phyloP scores from a whole-genome alignment of 2,797 vertebrate genomes.

The Chrosomus eos region DNA sequence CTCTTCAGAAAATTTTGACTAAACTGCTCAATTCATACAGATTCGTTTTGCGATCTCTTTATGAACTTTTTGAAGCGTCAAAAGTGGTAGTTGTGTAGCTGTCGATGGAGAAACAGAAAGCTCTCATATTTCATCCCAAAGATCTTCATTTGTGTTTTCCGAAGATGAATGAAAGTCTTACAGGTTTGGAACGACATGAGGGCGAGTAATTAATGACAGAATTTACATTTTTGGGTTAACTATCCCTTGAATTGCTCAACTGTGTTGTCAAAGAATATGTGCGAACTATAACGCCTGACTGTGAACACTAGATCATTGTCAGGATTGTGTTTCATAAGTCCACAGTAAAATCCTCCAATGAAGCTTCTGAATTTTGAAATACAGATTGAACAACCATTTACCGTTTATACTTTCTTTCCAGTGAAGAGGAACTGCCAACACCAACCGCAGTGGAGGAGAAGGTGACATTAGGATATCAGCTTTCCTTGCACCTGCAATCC shows the following conservation, averaged over 20 bases:
- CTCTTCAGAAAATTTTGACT: too few relatives aligned
- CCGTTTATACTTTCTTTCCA: slow-evolving; percentile 66
- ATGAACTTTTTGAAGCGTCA: too few relatives aligned
- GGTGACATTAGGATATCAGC: slow-evolving; percentile 70
- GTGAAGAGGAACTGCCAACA: slow-evolving; percentile 85
- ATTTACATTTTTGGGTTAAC: too few relatives aligned
- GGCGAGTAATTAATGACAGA: too few relatives aligned
- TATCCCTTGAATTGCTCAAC: background rate
- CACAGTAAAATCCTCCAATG: background rate
- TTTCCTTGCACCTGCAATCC: background rate
- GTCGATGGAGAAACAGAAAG: too few relatives aligned
- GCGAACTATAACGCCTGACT: background rate
- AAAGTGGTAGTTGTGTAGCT: too few relatives aligned
- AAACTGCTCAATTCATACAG: too few relatives aligned
- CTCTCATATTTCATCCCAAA: too few relatives aligned
- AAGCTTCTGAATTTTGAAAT: background rate
- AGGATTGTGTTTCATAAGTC: background rate
- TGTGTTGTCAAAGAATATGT: background rate
- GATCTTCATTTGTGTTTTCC: too few relatives aligned
- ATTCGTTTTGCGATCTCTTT: too few relatives aligned
- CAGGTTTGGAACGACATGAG: too few relatives aligned
- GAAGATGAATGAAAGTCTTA: too few relatives aligned
- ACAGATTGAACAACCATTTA: background rate
- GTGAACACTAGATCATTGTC: background rate
- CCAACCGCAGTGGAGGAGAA: slow-evolving; percentile 85